Evolutionary conservation across 1,140 invertebrate species (phyloP), one percentile per base, ranked within the genome.

Genomic region (Drosophila hydei): DNA sequence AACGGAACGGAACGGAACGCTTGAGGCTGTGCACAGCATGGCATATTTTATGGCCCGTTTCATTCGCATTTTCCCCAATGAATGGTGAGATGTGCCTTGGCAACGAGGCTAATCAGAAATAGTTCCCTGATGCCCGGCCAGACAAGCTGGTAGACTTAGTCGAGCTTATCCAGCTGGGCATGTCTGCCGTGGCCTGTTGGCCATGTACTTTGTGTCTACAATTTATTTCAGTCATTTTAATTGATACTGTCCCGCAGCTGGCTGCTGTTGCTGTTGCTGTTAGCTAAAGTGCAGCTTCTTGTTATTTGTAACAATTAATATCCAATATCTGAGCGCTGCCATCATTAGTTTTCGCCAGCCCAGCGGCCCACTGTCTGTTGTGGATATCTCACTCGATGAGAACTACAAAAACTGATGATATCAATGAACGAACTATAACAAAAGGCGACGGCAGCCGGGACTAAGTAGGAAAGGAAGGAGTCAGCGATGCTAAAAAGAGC

Each of bases 261-360:
- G 59, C 47, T n/a, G 30, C 4, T 36, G 33, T 50, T n/a, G 30
- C 23, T 3, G 4, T 16, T 18, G 25, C 11, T 16, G 14, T 19
- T 50, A 38, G 56, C 36, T 36, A 21, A 25, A 48, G 14, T 62
- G 67, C 68, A 81, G 48, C 52, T 54, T 73, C 71, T 81, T 87
- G 83, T 87, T 83, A 83, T 81, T 89, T 88, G 83, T 79, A 88
- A 78, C 83, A 88, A 88, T 88, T 88, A 88, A 88, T 88, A 88
- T 88, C 71, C 84, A 88, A 88, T 89, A 88, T 88, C 83, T 76
- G 67, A 59, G 42, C 27, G 61, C 69, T 76, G 65, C 61, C 72
- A 79, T 79, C 83, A 89, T 89, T 88, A 79, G 75, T 79, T 88
- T 71, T 67, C 51, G n/a, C 16, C 56, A 23, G 51, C 23, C 54